Evolutionary conservation across 1,140 invertebrate genomes (phyloP).

Genomic region (Achroia grisella): DNA sequence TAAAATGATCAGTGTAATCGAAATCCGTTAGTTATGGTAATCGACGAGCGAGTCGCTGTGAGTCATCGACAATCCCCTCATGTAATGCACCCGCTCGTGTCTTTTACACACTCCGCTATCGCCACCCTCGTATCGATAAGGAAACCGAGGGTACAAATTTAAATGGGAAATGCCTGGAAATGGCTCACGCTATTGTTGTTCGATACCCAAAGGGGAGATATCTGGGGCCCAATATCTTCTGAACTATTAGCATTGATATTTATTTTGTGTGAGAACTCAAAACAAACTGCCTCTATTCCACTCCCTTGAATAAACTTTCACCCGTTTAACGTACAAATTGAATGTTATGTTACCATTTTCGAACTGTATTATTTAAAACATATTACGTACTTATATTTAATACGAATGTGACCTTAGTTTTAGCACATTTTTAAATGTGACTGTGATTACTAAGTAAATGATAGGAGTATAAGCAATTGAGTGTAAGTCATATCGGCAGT

Average conservation of each 20-base stretch:
- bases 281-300: conserved; percentile 23
- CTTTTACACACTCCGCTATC: conserved; percentile 22
- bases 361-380: too few relatives aligned
- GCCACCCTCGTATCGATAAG: conserved; percentile 48
- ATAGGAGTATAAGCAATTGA: too few relatives aligned
- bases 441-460: too few relatives aligned
- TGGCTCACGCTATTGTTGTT: conserved; percentile 60
- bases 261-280: conserved; percentile 47
- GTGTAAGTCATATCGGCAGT: too few relatives aligned
- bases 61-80: conserved; percentile 41
- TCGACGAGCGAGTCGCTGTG: conserved; percentile 15
- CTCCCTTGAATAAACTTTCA: too few relatives aligned
- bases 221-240: conserved; percentile 32
- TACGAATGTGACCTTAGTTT: too few relatives aligned
- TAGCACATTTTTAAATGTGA: too few relatives aligned
- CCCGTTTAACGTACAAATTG: too few relatives aligned
- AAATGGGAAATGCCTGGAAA: conserved; percentile 64
- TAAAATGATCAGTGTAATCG: too few relatives aligned
- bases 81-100: conserved; percentile 27
- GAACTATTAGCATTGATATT: conserved; percentile 46
- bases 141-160: conserved; percentile 59
- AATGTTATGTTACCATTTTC: too few relatives aligned
- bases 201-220: conserved; percentile 48
- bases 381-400: too few relatives aligned
- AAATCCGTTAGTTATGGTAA: neutral